These are phyloP conservation scores for Gymnoscopelus microlampas DNA, from an alignment of 2,797 vertebrate species.

Conservation along the genomic window DNA sequence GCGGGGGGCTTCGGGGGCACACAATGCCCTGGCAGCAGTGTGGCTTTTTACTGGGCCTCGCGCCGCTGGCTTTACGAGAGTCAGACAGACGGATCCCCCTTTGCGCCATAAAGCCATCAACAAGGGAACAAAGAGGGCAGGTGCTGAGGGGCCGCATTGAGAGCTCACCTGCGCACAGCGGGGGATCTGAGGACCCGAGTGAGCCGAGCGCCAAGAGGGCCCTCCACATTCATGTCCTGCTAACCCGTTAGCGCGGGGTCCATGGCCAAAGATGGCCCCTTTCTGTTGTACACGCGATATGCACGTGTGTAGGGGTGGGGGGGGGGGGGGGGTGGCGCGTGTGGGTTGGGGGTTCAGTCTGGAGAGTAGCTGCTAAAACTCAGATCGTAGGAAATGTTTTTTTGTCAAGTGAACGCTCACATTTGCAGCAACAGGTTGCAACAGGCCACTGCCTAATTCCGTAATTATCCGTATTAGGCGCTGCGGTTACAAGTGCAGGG, in stretches of 20 bases:
- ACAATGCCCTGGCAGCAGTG: slow-evolving; percentile 78
- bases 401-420: slow-evolving; percentile 48
- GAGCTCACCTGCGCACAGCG: slow-evolving; percentile 84
- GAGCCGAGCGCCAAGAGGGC: slow-evolving; percentile 74
- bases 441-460: slow-evolving; percentile 59
- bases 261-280: slow-evolving; percentile 39
- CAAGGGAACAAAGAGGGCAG: slow-evolving; percentile 82
- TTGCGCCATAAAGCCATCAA: slow-evolving; percentile 82
- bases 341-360: neutral
- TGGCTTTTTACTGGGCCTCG: slow-evolving; percentile 76
- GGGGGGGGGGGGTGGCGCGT: too few species aligned
- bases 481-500: slow-evolving; percentile 25
- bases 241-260: slow-evolving; percentile 45
- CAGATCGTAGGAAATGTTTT: slow-evolving; percentile 28
- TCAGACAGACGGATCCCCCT: slow-evolving; percentile 79
- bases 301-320: too few species aligned
- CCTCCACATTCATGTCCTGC: slow-evolving; percentile 70
- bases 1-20: slow-evolving; percentile 65
- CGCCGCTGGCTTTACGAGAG: slow-evolving; percentile 80
- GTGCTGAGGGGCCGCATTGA: slow-evolving; percentile 79
- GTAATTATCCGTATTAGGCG: slow-evolving; percentile 62
- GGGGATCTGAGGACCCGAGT: slow-evolving; percentile 65
- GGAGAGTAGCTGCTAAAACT: slow-evolving; percentile 33
- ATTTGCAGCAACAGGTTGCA: slow-evolving; percentile 46
- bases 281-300: slow-evolving; percentile 29